Percentiles rank a stretch among this genome's conserved stretches.
Evolutionary conservation across 1,140 invertebrate genomes (phyloP).

Genomic region (Dreissena polymorpha): DNA sequence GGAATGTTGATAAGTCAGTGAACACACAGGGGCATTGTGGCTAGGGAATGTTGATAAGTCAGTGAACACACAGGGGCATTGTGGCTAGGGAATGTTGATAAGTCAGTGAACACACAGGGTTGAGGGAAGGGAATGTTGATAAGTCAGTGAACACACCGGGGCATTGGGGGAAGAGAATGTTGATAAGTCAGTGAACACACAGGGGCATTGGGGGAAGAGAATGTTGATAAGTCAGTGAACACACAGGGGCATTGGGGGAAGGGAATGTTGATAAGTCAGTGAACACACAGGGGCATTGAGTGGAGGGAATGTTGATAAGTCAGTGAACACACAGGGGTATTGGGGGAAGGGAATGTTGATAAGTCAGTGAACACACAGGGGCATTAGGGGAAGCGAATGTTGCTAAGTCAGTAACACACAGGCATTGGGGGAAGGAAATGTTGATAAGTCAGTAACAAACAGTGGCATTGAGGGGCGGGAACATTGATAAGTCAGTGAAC

Average conservation of each 20-base stretch:
- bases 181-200: constrained; percentile 79
- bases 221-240: constrained; percentile 79
- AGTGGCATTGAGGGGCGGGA: no score
- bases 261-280: constrained; percentile 79
- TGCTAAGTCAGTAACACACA: constrained; percentile 79
- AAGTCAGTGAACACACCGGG: constrained; percentile 79
- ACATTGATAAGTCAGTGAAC: constrained; percentile 78
- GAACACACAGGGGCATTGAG: not conserved
- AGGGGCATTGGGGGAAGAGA: no score
- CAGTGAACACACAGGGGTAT: constrained; percentile 59
- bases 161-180: no score
- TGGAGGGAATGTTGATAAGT: constrained; percentile 76
- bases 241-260: no score
- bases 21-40: not conserved
- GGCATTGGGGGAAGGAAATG: no score
- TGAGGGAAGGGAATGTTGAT: no score
- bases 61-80: constrained; percentile 57
- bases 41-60: constrained; percentile 77
- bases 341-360: no score
- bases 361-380: constrained; percentile 79
- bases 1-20: constrained; percentile 79
- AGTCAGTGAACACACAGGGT: constrained; percentile 79
- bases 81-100: no score
- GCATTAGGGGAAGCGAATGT: no score
- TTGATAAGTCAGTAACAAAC: constrained; percentile 79